A percentile compares a stretch with the other conserved stretches of the same genome.
Conservation (phyloP, 1,140 invertebrate genomes). For the Dinothrombium tinctorium region DNA sequence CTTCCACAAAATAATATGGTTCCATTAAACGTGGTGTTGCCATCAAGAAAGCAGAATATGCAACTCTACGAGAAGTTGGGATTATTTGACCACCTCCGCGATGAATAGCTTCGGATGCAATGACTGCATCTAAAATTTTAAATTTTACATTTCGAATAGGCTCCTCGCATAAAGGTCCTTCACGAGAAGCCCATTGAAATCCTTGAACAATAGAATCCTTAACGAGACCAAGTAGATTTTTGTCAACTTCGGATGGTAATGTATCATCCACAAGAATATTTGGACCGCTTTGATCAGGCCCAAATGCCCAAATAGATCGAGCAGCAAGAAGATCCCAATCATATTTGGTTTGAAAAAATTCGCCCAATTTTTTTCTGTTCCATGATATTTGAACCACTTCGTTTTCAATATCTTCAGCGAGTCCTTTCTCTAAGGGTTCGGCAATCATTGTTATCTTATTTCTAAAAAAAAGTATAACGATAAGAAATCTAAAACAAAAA, state of each 20-base stretch:
- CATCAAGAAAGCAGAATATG: slow-evolving; percentile 97
- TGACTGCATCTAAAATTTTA: slow-evolving; percentile 93
- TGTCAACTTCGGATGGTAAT: slow-evolving; percentile 92
- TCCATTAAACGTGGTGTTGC: slow-evolving; percentile 99
- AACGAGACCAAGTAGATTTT: slow-evolving; percentile 66
- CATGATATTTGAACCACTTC: slow-evolving; percentile 88
- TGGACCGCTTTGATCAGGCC: slow-evolving; percentile 81
- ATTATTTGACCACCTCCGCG: slow-evolving; percentile 94
- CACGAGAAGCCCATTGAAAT: slow-evolving; percentile 96
- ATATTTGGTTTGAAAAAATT: slow-evolving; percentile 98
- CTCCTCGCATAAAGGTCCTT: slow-evolving; percentile 85
- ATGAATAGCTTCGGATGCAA: slow-evolving; percentile 81
- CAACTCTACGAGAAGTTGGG: slow-evolving; percentile 85
- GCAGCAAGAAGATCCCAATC: slow-evolving; percentile 98
- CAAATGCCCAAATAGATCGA: slow-evolving; percentile 97
- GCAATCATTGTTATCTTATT: slow-evolving; percentile 99
- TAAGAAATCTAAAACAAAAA: no score
- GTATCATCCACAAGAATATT: slow-evolving; percentile 99
- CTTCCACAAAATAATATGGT: slow-evolving; percentile 94
- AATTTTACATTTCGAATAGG: slow-evolving; percentile 95
- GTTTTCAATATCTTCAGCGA: slow-evolving; percentile 97
- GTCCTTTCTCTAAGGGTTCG: slow-evolving; percentile 85
- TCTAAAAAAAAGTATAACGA: no score
- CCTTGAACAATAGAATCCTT: slow-evolving; percentile 90
- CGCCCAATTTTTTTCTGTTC: slow-evolving; percentile 78